Conservation (phyloP, 2,797 vertebrate genomes). For the Philypnodon macrostomus region DNA sequence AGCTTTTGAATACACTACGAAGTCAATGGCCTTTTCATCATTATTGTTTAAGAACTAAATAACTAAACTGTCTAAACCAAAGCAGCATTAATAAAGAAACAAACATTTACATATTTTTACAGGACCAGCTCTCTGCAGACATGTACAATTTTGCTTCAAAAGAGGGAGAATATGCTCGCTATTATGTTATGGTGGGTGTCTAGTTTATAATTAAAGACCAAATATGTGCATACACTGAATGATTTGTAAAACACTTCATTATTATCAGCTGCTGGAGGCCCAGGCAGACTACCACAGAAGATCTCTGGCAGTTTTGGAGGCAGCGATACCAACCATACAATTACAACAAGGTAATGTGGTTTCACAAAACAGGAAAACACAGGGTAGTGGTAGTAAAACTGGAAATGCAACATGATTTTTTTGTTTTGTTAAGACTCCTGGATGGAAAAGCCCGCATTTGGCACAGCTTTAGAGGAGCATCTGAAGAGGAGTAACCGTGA, state of each 20-base stretch:
- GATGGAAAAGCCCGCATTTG: constrained; percentile 94
- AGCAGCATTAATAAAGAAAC: constrained; percentile 7
- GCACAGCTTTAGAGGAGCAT: constrained; percentile 90
- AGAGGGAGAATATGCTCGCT: constrained; percentile 90
- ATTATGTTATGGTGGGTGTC: constrained; percentile 86
- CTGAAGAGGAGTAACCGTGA: constrained; percentile 91
- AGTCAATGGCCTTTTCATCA: no score
- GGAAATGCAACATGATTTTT: no score
- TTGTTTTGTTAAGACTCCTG: constrained; percentile 82
- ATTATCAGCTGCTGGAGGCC: constrained; percentile 89
- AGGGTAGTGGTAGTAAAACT: background rate
- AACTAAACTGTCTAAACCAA: no score
- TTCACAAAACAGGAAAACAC: background rate
- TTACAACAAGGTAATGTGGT: constrained; percentile 87
- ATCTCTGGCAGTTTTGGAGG: constrained; percentile 92
- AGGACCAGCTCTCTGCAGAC: constrained; percentile 97
- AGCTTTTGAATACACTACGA: no score
- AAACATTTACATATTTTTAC: constrained; percentile 8
- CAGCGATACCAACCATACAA: constrained; percentile 89
- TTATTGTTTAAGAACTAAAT: no score
- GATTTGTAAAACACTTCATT: constrained; percentile 1
- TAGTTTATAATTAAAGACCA: constrained; percentile 7
- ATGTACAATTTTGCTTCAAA: constrained; percentile 94
- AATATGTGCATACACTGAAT: constrained; percentile 38
- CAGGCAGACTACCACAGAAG: constrained; percentile 98